Base-by-base conservation (phyloP, 1,140 invertebrate genomes). In the Ridgeia piscesae region DNA sequence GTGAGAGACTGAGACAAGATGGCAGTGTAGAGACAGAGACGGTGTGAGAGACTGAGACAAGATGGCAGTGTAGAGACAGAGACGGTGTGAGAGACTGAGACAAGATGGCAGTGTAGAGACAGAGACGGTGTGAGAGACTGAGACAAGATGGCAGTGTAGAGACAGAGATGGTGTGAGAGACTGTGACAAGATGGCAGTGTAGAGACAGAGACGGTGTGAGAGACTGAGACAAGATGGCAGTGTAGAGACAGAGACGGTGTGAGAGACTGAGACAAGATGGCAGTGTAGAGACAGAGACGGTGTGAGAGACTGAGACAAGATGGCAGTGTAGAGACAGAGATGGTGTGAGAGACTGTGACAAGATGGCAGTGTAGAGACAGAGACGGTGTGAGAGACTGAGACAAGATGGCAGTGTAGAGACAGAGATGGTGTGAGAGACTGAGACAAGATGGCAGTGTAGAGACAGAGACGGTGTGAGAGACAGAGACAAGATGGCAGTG, bases 321-420 rank as follows among this genome's bases (percentile, higher is more conserved):
- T 17, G 58, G 4, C 58, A 4, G 14, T 77, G 58, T 77, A 99
- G n/a, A n/a, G n/a, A n/a, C n/a, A n/a, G n/a, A n/a, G n/a, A n/a
- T n/a, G n/a, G 42, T 4, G 58, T 77, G 58, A 17, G 14, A 21
- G 58, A 77, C 2, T 21, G 14, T 2, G 17, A 77, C 58, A 77
- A 77, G 58, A 77, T 17, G 58, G 4, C 58, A 4, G 14, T 77
- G 58, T 77, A 99, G n/a, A n/a, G n/a, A n/a, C n/a, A n/a, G n/a
- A n/a, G n/a, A n/a, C n/a, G n/a, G 42, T 4, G 58, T 77, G 58
- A 17, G 14, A 21, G 58, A 77, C 2, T 21, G 14, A 17, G 17
- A 77, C 58, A 77, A 77, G 58, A 77, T 17, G 58, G 4, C 58
- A 4, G 14, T 77, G 58, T 77, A 99, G n/a, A n/a, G n/a, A n/a